Evolutionary conservation across 2,113 vertebrate genomes (phyloP).

Genomic region (Scopus umbretta): DNA sequence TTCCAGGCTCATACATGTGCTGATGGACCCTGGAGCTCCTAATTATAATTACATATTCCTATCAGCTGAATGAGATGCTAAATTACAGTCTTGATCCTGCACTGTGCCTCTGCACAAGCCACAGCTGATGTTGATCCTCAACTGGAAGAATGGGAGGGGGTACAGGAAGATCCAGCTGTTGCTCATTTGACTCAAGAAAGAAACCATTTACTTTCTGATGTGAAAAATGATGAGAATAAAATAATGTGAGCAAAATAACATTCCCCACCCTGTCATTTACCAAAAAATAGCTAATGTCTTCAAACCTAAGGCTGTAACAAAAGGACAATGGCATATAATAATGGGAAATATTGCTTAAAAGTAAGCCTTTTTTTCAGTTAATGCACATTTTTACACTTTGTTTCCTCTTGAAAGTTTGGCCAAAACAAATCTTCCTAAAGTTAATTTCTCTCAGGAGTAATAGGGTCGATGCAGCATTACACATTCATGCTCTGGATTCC

Average conservation of each 20-base stretch:
- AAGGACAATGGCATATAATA: neutral
- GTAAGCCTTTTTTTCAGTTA: neutral
- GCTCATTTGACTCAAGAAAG: constrained; percentile 5
- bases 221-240: neutral
- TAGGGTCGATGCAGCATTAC: neutral
- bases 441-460: constrained; percentile 41
- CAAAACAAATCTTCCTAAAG: constrained; percentile 15
- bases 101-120: neutral
- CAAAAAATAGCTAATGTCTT: neutral
- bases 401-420: constrained; percentile 24
- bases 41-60: constrained; percentile 28
- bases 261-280: neutral
- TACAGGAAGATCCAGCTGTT: constrained; percentile 31
- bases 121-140: constrained; percentile 33
- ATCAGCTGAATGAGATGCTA: constrained; percentile 31
- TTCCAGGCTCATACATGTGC: neutral
- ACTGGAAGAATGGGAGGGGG: constrained; percentile 1
- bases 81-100: neutral
- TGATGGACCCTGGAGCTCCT: constrained; percentile 29
- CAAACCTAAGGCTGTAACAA: neutral
- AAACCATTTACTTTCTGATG: neutral
- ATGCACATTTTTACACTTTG: constrained; percentile 13
- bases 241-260: neutral
- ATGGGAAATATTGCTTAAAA: neutral
- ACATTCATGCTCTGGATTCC: constrained; percentile 9